phyloP scores from a whole-genome alignment of 2,113 vertebrate genomes.

The Brienomyrus longianalis region DNA sequence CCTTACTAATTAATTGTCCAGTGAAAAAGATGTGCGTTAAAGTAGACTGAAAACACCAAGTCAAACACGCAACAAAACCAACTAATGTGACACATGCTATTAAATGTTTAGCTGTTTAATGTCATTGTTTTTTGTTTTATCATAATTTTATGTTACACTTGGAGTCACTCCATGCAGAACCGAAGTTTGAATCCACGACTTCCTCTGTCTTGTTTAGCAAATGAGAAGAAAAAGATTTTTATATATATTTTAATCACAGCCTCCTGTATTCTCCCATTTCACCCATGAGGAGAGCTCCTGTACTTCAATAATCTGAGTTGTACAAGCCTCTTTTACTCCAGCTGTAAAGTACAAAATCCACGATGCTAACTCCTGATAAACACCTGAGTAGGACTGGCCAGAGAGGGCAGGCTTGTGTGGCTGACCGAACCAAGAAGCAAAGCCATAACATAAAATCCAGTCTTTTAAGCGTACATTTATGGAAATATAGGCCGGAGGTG shows the following conservation, averaged over 20 bases:
- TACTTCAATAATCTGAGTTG: not conserved
- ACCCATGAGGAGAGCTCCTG: not conserved
- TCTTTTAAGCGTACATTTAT: not conserved
- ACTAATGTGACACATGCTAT: not conserved
- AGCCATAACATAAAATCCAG: not conserved
- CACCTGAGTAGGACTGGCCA: not conserved
- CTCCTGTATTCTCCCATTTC: not conserved
- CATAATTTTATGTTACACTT: not conserved
- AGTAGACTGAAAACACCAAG: not conserved
- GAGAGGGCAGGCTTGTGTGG: not conserved
- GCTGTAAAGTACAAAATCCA: not conserved
- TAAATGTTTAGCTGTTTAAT: not conserved
- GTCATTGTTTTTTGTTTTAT: not conserved
- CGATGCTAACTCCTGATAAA: not conserved
- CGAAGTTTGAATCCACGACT: not conserved
- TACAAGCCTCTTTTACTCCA: not conserved
- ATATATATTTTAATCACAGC: too few relatives aligned
- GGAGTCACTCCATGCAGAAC: not conserved
- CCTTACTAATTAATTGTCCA: not conserved
- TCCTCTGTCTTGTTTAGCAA: conserved; percentile 6
- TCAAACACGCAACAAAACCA: not conserved
- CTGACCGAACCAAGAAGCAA: not conserved
- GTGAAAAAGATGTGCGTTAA: not conserved
- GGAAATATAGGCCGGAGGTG: not conserved
- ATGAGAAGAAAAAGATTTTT: not conserved